Evolutionary conservation across 1,140 invertebrate genomes (phyloP), one percentile per base, ranked within the genome.

Genomic region (Anagrus nilaparvatae): DNA sequence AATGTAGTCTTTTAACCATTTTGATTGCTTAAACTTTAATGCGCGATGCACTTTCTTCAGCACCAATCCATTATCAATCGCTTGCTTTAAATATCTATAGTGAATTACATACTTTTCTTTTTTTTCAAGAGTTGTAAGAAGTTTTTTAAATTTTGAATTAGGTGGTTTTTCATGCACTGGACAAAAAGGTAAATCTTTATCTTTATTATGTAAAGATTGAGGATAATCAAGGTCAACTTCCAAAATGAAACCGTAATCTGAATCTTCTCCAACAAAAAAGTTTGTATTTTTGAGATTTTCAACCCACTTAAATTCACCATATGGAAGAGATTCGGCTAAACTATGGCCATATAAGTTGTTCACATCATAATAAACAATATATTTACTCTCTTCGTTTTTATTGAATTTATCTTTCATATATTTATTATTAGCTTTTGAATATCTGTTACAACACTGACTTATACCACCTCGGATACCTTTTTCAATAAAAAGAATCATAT

Each of bases 281-380:
- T n/a, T n/a, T n/a, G n/a, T n/a, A n/a, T 30, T 30, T 6, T 6
- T 13, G n/a, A 30, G 5, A 30, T 30, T 30, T 30, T 46, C 9
- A 27, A 65, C 28, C 65, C 67, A 75, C 48, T 64, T 29, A 61
- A 73, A 75, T 19, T 56, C 50, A 21, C 42, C 44, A 25, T 47
- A 51, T 20, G 70, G 69, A 24, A 74, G 50, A 43, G 45, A 51
- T n/a, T n/a, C n/a, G n/a, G n/a, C n/a, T n/a, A n/a, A n/a, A n/a
- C n/a, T n/a, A n/a, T n/a, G n/a, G n/a, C 71, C 72, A 61, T 77
- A 76, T 37, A 72, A 52, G 56, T 74, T 75, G 52, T 74, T 75
- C 8, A 57, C 60, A 65, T 76, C 72, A 14, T 63, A 59, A 56
- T 74, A 73, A 17, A 57, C 49, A 19, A 72, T 33, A 55, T 54